These are phyloP conservation scores for Ennomos erosarius DNA, from an alignment of 2,888 invertebrate species.

Conservation along the genomic window DNA sequence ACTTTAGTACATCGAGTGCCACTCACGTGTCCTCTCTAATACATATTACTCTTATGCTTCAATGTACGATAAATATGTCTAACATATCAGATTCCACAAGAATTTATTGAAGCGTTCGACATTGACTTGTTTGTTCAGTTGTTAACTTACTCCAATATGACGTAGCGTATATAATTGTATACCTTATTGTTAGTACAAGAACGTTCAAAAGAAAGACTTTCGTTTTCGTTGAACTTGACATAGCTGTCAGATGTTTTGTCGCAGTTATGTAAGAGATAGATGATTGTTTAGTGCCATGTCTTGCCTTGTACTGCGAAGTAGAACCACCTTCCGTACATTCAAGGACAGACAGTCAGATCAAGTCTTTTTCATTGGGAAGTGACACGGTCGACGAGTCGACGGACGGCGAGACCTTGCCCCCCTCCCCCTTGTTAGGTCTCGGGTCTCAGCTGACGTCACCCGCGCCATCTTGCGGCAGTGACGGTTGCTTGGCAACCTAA, in stretches of 20 bases:
- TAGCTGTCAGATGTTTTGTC: constrained; percentile 59
- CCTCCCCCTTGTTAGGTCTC: constrained; percentile 50
- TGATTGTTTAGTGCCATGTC: constrained; percentile 18
- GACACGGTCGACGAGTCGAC: constrained; percentile 67
- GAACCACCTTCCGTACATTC: constrained; percentile 60
- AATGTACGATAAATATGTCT: constrained; percentile 28
- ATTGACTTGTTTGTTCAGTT: constrained; percentile 58
- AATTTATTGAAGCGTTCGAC: constrained; percentile 35
- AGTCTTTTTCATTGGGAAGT: constrained; percentile 80
- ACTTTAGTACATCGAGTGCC: constrained; percentile 14
- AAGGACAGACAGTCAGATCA: constrained; percentile 71
- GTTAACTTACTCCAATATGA: constrained; percentile 19
- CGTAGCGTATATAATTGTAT: not conserved
- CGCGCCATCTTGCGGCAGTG: constrained; percentile 80
- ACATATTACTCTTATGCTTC: constrained; percentile 10
- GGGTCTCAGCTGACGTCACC: constrained; percentile 74
- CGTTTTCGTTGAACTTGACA: constrained; percentile 77
- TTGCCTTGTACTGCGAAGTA: constrained; percentile 18
- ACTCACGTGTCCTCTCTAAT: constrained; percentile 8
- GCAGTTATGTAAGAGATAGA: constrained; percentile 51
- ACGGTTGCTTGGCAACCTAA: constrained; percentile 79
- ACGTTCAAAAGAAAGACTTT: constrained; percentile 53
- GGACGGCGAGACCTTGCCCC: constrained; percentile 71
- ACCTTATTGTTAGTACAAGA: too few species aligned
- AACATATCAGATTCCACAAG: constrained; percentile 9